Evolutionary conservation across 1,140 invertebrate species (phyloP), one percentile per base, ranked within the genome.

Genomic region (Aphelinus certus): DNA sequence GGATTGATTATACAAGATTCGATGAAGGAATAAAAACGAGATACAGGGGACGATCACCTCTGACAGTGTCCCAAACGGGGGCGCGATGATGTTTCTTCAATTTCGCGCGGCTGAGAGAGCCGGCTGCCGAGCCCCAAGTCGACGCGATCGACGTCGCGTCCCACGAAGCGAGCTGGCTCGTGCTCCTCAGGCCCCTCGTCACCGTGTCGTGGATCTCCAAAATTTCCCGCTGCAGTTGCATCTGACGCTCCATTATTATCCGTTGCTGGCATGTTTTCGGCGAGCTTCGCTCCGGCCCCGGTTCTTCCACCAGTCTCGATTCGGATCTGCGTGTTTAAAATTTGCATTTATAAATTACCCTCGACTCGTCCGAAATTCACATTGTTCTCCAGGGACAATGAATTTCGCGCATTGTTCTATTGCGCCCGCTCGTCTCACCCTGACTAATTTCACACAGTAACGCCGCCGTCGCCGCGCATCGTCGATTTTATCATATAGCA

Each of bases 121-220:
- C 79, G 43, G 81, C 74, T 1, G 82, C 81, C 0, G 83, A 83
- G 2, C 78, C 81, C 82, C 83, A 83, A 0, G 82, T 81, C 0
- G 69, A 71, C 3, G 78, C 73, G 6, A 80, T 66, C 4, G 83
- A 83, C 60, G 77, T 71, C 6, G 81, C 77, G 46, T 85, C 82
- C 81, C 83, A 85, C 0, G 75, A 45, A 55, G 79, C 76, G 4
- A 81, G 61, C 5, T 75, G 78, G 46, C 67, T 80, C 46, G 80
- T 81, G 42, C 76, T 76, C 56, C 81, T 57, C 26, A 82, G 71
- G 10, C 81, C 81, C 3, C 81, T 79, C 43, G 79, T 80, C 56
- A 84, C 61, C 1, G 81, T 85, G 51, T 85, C 83, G 26, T 83
- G 82, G 60, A 84, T 82, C 60, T 82, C 80, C 3, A 78, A 79